Evolutionary conservation across 2,888 invertebrate genomes (phyloP), one percentile per base, ranked within the genome.

Genomic region (Eremobia ochroleuca): DNA sequence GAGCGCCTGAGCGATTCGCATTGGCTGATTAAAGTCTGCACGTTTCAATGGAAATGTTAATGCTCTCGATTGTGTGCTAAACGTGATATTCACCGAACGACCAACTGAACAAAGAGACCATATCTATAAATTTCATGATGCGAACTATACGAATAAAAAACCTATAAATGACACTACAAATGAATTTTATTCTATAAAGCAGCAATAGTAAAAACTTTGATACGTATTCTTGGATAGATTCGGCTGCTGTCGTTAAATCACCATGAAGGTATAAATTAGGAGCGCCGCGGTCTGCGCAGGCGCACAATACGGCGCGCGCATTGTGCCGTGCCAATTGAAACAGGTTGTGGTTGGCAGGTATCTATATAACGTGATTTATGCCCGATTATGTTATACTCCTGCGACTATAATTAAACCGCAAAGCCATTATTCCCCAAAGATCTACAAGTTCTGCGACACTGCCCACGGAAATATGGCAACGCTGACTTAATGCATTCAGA

Each of bases 181-280:
- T 92, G 92, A 93, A 94, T 94, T 94, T 94, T 92, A 94, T 95
- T 94, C 93, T 94, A 93, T 94, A 92, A 91, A 92, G 88, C 83
- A 85, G 83, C 85, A 90, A 90, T 90, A 92, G 91, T 93, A 93
- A 94, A 93, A 94, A 93, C 89, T 92, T 90, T 93, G 91, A 92
- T 93, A 91, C 84, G 90, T 91, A 92, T 90, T 92, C 94, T 93
- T 87, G 89, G 90, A 89, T 90, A 91, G 90, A 93, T 95, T 95
- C 90, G 92, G 92, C 84, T 92, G 92, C 88, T 91, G 91, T 93
- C 91, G 87, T 91, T 94, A 94, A 95, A 94, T 93, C 93, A 93
- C 94, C 96, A 95, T 96, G 96, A 96, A 95, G 95, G 91, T 95
- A 96, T 97, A 97, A 96, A 96, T 97, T 95, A 95, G 92, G 88